These are phyloP conservation scores for Ricordea florida DNA, from an alignment of 92 coral and sea anemone species.

Conservation along the genomic window DNA sequence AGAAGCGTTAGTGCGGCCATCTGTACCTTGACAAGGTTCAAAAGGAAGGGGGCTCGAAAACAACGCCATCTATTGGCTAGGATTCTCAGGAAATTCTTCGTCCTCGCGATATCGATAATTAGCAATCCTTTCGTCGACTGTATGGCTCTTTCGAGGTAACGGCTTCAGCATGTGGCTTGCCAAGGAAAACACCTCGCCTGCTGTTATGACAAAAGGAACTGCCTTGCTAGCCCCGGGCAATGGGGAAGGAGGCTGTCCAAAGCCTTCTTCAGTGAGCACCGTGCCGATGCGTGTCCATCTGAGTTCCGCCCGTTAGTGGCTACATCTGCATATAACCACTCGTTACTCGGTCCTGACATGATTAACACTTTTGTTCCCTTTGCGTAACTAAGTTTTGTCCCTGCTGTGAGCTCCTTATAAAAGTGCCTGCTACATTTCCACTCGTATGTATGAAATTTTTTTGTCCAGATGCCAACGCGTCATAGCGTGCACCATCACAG, in stretches of 20 bases:
- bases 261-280: too few species aligned
- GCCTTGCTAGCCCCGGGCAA: not conserved
- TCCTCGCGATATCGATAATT: constrained; percentile 46
- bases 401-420: too few species aligned
- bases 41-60: constrained; percentile 20
- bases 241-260: constrained; percentile 5
- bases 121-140: constrained; percentile 16
- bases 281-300: too few species aligned
- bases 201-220: not conserved
- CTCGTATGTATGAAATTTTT: too few species aligned
- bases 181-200: not conserved
- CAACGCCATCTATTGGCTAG: not conserved
- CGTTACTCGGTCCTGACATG: too few species aligned
- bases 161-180: not conserved
- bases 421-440: too few species aligned
- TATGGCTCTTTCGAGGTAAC: not conserved
- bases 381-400: too few species aligned
- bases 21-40: constrained; percentile 35
- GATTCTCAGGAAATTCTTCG: constrained; percentile 20
- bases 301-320: too few species aligned
- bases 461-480: too few species aligned
- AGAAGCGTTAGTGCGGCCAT: constrained; percentile 39
- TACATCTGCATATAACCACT: too few species aligned
- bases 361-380: too few species aligned
- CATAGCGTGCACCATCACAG: too few species aligned